Evolutionary conservation across 2,113 vertebrate genomes (phyloP).

Genomic region (Mellivora capensis): DNA sequence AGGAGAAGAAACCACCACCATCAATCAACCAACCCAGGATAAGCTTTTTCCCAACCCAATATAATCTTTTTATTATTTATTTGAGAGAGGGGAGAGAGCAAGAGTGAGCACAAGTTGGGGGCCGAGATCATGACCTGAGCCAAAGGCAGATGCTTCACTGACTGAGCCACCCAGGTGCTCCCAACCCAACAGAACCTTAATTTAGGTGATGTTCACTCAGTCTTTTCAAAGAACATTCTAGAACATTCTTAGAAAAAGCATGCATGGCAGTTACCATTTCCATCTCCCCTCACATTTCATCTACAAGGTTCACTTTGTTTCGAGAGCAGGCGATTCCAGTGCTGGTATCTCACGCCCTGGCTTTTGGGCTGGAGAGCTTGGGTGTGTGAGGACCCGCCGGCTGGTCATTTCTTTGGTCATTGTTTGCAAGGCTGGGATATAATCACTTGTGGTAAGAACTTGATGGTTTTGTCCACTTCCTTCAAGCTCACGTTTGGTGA

Average conservation of each 20-base stretch:
- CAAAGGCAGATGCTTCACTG: background rate
- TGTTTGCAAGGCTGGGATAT: background rate
- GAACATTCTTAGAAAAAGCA: background rate
- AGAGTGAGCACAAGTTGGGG: no score
- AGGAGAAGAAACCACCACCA: background rate
- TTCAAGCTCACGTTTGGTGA: background rate
- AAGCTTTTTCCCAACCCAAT: no score
- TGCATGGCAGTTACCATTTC: background rate
- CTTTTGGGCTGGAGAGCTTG: background rate
- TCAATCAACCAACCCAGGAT: background rate
- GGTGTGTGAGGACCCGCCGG: background rate
- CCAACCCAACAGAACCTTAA: background rate
- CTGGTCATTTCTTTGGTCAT: background rate
- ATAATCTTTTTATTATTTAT: no score
- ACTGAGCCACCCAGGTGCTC: background rate
- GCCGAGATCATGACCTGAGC: background rate
- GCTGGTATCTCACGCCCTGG: background rate
- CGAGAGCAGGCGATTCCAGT: background rate
- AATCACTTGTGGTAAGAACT: background rate
- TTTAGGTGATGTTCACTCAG: background rate
- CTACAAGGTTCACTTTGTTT: background rate
- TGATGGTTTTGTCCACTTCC: background rate
- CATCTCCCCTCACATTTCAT: background rate
- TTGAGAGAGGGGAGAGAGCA: no score
- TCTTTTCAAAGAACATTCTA: background rate